These are phyloP conservation scores for Iphiclides podalirius DNA, from an alignment of 2,888 invertebrate species.

Conservation along the genomic window DNA sequence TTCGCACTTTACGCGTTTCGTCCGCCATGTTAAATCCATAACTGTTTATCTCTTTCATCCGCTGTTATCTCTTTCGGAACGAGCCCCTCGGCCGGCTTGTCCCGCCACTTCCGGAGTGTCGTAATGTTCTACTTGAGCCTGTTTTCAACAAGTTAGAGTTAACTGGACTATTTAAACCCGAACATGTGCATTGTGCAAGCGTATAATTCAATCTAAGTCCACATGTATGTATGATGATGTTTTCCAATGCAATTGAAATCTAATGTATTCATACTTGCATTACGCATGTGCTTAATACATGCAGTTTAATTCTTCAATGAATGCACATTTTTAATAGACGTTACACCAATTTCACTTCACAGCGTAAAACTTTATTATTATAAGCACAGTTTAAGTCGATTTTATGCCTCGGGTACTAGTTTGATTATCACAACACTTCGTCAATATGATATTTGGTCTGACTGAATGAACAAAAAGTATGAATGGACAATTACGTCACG, in stretches of 20 bases:
- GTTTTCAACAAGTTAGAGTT: slow-evolving; percentile 46
- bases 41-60: slow-evolving; percentile 82
- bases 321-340: slow-evolving; percentile 54
- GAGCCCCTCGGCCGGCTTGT: slow-evolving; percentile 74
- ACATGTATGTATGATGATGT: slow-evolving; percentile 45
- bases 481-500: slow-evolving; percentile 79
- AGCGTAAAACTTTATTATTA: slow-evolving; percentile 29
- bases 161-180: slow-evolving; percentile 46
- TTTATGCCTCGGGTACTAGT: slow-evolving; percentile 30
- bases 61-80: slow-evolving; percentile 80
- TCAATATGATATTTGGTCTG: slow-evolving; percentile 61
- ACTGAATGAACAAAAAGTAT: slow-evolving; percentile 77
- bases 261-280: slow-evolving; percentile 50
- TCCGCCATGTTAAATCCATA: slow-evolving; percentile 96
- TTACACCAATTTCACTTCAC: slow-evolving; percentile 38
- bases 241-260: slow-evolving; percentile 41
- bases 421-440: slow-evolving; percentile 47
- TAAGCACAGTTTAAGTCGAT: slow-evolving; percentile 27
- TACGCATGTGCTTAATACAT: slow-evolving; percentile 71
- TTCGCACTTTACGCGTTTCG: slow-evolving; percentile 93
- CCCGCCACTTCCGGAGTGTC: slow-evolving; percentile 80
- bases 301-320: slow-evolving; percentile 68
- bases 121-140: slow-evolving; percentile 76
- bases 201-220: slow-evolving; percentile 42
- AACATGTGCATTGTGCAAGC: slow-evolving; percentile 39